These are phyloP conservation scores for Malthinus flaveolus DNA, from an alignment of 2,888 invertebrate genomes.

Conservation along the genomic window DNA sequence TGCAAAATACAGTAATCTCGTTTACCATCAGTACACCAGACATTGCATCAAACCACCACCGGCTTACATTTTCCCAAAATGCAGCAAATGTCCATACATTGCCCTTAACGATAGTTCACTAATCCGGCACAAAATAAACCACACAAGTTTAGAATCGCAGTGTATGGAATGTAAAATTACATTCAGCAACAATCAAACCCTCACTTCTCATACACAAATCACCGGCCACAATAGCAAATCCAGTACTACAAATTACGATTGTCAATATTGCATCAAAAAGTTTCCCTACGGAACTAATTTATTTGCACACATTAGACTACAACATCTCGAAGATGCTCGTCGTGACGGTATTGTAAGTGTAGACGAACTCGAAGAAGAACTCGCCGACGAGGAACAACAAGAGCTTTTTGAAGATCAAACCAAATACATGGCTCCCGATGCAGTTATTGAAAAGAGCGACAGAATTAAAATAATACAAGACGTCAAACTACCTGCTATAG, in stretches of 20 bases:
- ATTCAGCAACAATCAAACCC: slow-evolving; percentile 54
- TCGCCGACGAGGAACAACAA: slow-evolving; percentile 44
- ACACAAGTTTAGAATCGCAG: slow-evolving; percentile 58
- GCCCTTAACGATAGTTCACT: slow-evolving; percentile 75
- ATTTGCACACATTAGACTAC: slow-evolving; percentile 70
- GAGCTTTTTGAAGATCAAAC: slow-evolving; percentile 33
- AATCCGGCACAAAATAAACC: slow-evolving; percentile 70
- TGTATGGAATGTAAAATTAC: slow-evolving; percentile 63
- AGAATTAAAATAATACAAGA: slow-evolving; percentile 59
- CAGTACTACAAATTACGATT: slow-evolving; percentile 53
- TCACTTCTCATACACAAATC: slow-evolving; percentile 60
- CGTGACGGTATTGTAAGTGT: slow-evolving; percentile 66
- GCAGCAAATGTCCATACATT: slow-evolving; percentile 73
- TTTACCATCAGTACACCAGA: slow-evolving; percentile 79
- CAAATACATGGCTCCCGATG: slow-evolving; percentile 41
- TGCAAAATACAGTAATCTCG: slow-evolving; percentile 69
- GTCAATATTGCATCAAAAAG: slow-evolving; percentile 76
- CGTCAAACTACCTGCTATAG: slow-evolving; percentile 34
- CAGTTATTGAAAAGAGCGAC: slow-evolving; percentile 43
- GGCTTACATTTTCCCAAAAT: slow-evolving; percentile 76
- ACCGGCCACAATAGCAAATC: slow-evolving; percentile 58
- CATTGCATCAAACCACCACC: slow-evolving; percentile 73
- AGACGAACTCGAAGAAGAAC: slow-evolving; percentile 58
- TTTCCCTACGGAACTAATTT: slow-evolving; percentile 71
- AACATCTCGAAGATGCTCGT: slow-evolving; percentile 67